Conservation (phyloP, 2,797 vertebrate species). For the Podarcis siculus region DNA sequence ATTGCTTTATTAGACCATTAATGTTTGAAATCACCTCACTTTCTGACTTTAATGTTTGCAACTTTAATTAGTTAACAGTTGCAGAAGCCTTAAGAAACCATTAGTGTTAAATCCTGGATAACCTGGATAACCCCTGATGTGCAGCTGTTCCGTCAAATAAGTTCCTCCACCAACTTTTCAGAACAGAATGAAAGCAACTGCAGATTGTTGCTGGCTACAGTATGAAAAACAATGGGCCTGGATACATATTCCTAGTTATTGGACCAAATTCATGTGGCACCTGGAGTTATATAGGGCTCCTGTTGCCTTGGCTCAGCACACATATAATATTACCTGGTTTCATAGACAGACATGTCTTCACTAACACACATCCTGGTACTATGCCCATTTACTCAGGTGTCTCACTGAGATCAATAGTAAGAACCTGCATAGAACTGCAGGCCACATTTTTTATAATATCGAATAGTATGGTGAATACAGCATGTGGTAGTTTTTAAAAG, state of each 20-base stretch:
- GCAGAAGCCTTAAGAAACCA: slow-evolving; percentile 1
- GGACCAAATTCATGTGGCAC: background rate
- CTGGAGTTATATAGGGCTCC: background rate
- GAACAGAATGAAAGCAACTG: background rate
- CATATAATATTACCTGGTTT: too few species aligned
- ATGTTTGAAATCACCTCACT: slow-evolving; percentile 1
- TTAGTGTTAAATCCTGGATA: background rate
- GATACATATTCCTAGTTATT: too few species aligned
- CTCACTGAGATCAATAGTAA: background rate
- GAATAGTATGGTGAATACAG: background rate
- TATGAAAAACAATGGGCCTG: background rate
- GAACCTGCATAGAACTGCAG: background rate
- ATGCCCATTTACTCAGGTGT: background rate
- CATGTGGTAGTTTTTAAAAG: background rate
- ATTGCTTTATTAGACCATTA: slow-evolving; percentile 18
- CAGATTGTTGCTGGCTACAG: background rate
- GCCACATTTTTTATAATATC: background rate
- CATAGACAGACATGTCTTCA: background rate
- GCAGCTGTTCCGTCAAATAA: background rate
- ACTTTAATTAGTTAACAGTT: slow-evolving; percentile 23
- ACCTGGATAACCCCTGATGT: background rate
- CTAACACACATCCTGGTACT: background rate
- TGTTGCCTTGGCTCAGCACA: background rate
- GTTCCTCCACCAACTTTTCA: background rate
- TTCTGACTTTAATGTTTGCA: slow-evolving; percentile 14